phyloP scores from a whole-genome alignment of 2,113 vertebrate species.

The Ovis aries region DNA sequence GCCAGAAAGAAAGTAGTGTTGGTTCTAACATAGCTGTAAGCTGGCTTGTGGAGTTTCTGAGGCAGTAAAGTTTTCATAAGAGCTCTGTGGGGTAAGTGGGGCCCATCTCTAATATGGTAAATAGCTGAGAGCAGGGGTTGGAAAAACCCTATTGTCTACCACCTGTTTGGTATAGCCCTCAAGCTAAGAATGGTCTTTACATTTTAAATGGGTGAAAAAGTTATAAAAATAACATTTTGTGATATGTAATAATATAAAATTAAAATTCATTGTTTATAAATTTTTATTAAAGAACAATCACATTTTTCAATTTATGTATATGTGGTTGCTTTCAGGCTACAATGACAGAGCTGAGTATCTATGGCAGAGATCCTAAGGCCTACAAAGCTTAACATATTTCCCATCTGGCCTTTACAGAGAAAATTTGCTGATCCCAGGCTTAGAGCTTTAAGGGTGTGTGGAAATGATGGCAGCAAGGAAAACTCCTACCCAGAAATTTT shows the following conservation, averaged over 20 bases:
- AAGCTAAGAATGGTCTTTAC: not conserved
- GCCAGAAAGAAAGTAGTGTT: not conserved
- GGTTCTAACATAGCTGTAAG: not conserved
- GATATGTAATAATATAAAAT: not conserved
- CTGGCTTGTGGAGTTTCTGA: not conserved
- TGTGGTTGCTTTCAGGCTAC: not conserved
- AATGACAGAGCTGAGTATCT: not conserved
- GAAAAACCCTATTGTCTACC: not conserved
- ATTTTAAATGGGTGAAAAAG: not conserved
- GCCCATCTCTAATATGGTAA: not conserved
- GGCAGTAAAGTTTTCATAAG: not conserved
- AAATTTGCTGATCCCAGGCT: not conserved
- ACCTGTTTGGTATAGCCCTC: not conserved
- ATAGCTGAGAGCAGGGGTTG: not conserved
- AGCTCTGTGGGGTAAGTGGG: not conserved
- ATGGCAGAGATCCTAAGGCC: not conserved
- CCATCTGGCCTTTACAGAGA: not conserved
- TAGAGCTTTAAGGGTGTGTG: not conserved
- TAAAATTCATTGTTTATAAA: not conserved
- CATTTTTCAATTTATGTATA: not conserved
- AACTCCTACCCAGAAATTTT: not conserved
- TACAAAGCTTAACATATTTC: not conserved
- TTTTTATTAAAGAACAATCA: not conserved
- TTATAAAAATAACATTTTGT: not conserved
- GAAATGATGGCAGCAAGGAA: not conserved